Conservation (phyloP, 2,888 invertebrate species). For the Synanthedon andrenaeformis region DNA sequence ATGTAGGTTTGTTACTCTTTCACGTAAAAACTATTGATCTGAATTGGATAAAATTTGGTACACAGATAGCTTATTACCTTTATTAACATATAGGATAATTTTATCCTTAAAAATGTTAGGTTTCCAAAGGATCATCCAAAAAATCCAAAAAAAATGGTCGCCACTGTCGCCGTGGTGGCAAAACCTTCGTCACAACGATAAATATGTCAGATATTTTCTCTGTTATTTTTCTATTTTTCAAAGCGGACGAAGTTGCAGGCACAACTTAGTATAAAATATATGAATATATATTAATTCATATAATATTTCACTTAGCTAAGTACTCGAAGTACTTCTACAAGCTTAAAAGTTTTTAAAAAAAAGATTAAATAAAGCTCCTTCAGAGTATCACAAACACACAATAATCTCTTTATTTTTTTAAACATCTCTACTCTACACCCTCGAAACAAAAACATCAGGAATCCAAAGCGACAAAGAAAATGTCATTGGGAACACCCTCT, state of each 20-base stretch:
- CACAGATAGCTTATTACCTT: background rate
- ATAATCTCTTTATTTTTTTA: background rate
- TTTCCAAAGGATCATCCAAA: too few species aligned
- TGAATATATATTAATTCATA: background rate
- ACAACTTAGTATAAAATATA: background rate
- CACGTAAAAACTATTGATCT: background rate
- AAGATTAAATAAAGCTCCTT: too few species aligned
- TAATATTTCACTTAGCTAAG: too few species aligned
- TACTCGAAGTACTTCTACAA: too few species aligned
- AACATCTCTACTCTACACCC: background rate
- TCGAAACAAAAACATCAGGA: background rate
- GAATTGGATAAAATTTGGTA: background rate
- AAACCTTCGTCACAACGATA: too few species aligned
- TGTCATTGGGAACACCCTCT: slow-evolving; percentile 35
- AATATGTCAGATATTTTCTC: too few species aligned
- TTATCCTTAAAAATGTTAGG: background rate
- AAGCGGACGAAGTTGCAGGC: too few species aligned
- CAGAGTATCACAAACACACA: background rate
- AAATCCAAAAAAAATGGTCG: too few species aligned
- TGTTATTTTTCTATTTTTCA: too few species aligned
- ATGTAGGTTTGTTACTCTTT: background rate
- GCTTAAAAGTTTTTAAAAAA: too few species aligned
- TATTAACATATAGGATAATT: background rate
- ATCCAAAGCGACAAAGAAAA: slow-evolving; percentile 17
- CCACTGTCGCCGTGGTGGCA: too few species aligned